Conservation (phyloP, 2,113 vertebrate genomes). For the Otus sunia region DNA sequence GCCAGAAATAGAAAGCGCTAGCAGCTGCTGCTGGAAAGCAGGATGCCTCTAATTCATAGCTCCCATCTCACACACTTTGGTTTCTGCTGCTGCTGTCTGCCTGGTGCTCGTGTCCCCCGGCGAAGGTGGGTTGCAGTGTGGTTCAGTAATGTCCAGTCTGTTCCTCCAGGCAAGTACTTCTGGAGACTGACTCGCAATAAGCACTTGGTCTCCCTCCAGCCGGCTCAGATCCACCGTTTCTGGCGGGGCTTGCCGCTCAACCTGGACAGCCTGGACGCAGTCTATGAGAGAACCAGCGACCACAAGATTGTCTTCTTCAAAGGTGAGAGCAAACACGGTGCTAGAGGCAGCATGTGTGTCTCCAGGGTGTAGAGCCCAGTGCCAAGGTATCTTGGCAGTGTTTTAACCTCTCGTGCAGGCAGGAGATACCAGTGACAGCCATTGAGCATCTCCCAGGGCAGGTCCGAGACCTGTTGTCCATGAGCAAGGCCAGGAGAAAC, state of each 20-base stretch:
- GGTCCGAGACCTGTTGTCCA: not conserved
- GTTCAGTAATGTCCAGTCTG: constrained; percentile 39
- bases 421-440: not conserved
- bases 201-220: constrained; percentile 92
- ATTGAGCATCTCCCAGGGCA: not conserved
- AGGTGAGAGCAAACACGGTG: constrained; percentile 70
- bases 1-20: not conserved
- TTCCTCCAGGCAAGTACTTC: constrained; percentile 89
- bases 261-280: constrained; percentile 89
- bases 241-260: constrained; percentile 91
- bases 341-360: fast-evolving
- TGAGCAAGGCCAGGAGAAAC: not conserved
- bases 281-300: constrained; percentile 89
- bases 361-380: fast-evolving
- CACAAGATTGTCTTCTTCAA: constrained; percentile 98
- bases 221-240: constrained; percentile 93
- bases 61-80: not conserved
- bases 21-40: not conserved
- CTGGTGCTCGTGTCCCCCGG: fast-evolving
- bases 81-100: not conserved
- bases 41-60: not conserved
- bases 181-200: constrained; percentile 93
- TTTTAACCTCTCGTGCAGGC: not conserved
- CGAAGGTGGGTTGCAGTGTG: not conserved
- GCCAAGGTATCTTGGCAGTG: not conserved